Evolutionary conservation across 2,797 vertebrate genomes (phyloP), one percentile per base, ranked within the genome.

Genomic region (Limnodromus scolopaceus): DNA sequence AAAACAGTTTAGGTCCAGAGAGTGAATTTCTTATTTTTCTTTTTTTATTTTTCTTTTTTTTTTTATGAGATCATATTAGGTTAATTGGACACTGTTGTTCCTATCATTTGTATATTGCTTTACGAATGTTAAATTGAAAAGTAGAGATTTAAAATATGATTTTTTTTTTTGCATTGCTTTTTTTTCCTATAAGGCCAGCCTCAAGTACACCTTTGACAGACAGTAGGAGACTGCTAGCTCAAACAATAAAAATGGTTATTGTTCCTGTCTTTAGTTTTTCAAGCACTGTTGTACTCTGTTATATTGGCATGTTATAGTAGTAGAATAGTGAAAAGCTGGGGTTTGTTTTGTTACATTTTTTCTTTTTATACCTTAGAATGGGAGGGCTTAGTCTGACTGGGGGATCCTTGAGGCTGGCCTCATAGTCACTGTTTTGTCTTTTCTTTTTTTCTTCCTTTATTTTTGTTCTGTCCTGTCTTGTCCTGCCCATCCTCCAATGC

Each of bases 341-440:
- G 43, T 93, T 97, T 96, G 49, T 76, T 95, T 81, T 89, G 34
- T 89, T 84, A 32, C 32, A 1, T 72, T 85, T 75, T 89, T 71
- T 75, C 22, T 78, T 95, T 97, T 93, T 86, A 65, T 97, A 93
- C 96, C 94, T 97, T 98, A 96, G 97, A 97, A 93, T 96, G 98
- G 98, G 98, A 89, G 98, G 98, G 98, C 97, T 98, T 98, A 97
- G 97, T 98, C 98, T 98, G 97, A 98, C 98, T 98, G 98, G 98
- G 98, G 98, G 98, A 98, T 98, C 97, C 98, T 98, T 98, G 98
- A 99, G 98, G 98, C 98, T 99, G 99, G 99, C 99, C 99, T 99
- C 99, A 99, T 99, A 99, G 99, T 99, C 99, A 99, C 99, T 99
- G 98, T 99, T 99, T 98, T 99, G 98, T 98, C 97, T 99, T 98